A percentile compares a stretch with the other conserved stretches of the same genome.
phyloP scores from a whole-genome alignment of 64 coral and sea anemone species.

The Pocillopora verrucosa region DNA sequence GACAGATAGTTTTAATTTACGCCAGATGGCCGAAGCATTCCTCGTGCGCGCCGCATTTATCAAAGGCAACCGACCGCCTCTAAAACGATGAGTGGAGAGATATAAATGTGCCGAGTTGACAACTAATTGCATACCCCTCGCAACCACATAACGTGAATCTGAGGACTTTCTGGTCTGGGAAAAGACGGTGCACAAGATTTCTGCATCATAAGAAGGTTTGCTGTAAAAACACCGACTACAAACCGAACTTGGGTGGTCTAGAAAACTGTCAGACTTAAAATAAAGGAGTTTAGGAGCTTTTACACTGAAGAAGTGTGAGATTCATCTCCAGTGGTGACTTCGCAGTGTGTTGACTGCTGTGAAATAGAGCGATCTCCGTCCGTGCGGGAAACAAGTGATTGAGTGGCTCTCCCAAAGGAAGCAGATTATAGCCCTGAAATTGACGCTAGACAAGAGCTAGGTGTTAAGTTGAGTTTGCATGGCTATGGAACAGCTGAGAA shows the following conservation, averaged over 20 bases:
- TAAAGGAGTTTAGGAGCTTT: conserved; percentile 35
- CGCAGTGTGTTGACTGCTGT: neutral
- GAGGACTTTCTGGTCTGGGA: conserved; percentile 20
- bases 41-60: conserved; percentile 71
- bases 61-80: conserved; percentile 47
- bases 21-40: conserved; percentile 85
- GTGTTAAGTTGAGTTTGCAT: neutral
- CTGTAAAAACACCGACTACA: conserved; percentile 24
- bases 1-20: conserved; percentile 84
- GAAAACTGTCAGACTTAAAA: neutral
- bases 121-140: conserved; percentile 44
- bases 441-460: neutral
- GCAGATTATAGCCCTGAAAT: neutral
- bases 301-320: conserved; percentile 16
- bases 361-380: neutral
- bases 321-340: neutral
- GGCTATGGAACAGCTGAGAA: neutral
- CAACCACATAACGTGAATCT: conserved; percentile 25
- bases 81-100: conserved; percentile 55
- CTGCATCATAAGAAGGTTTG: neutral
- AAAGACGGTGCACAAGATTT: conserved; percentile 14
- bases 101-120: conserved; percentile 43
- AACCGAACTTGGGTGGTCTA: conserved; percentile 16
- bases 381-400: neutral
- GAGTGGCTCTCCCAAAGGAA: neutral